These are phyloP conservation scores for Erebia ligea DNA, from an alignment of 2,888 invertebrate genomes.

Conservation along the genomic window DNA sequence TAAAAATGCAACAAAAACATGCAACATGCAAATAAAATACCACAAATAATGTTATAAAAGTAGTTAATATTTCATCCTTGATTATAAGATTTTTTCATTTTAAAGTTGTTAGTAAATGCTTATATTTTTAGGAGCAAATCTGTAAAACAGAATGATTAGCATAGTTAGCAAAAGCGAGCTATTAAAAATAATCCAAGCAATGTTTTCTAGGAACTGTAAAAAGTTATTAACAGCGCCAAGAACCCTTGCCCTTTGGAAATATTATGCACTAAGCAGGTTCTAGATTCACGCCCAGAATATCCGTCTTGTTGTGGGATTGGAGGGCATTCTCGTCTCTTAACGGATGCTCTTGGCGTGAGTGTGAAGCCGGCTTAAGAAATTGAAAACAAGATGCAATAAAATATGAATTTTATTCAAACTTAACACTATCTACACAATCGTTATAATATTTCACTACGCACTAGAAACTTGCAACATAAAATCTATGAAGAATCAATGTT, in stretches of 20 bases:
- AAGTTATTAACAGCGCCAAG: neutral
- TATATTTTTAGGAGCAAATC: conserved; percentile 81
- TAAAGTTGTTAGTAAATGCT: conserved; percentile 64
- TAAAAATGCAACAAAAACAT: conserved; percentile 5
- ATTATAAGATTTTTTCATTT: neutral
- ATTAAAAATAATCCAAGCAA: no score
- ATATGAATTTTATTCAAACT: conserved; percentile 31
- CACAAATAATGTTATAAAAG: conserved; percentile 9
- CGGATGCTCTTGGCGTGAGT: no score
- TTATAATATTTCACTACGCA: conserved; percentile 10
- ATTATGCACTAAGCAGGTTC: no score
- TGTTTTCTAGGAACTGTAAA: neutral
- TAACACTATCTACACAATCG: conserved; percentile 20
- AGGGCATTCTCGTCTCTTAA: no score
- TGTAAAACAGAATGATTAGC: conserved; percentile 55
- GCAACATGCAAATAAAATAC: conserved; percentile 15
- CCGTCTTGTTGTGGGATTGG: no score
- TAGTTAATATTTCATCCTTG: neutral
- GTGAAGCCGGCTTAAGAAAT: neutral
- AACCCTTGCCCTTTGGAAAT: neutral
- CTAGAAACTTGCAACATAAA: conserved; percentile 27
- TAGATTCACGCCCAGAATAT: no score
- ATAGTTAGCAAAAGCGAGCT: conserved; percentile 18
- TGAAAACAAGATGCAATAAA: conserved; percentile 31
- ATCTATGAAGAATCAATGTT: neutral